phyloP scores from a whole-genome alignment of 2,113 vertebrate genomes.

The Ceuthmochares aereus region DNA sequence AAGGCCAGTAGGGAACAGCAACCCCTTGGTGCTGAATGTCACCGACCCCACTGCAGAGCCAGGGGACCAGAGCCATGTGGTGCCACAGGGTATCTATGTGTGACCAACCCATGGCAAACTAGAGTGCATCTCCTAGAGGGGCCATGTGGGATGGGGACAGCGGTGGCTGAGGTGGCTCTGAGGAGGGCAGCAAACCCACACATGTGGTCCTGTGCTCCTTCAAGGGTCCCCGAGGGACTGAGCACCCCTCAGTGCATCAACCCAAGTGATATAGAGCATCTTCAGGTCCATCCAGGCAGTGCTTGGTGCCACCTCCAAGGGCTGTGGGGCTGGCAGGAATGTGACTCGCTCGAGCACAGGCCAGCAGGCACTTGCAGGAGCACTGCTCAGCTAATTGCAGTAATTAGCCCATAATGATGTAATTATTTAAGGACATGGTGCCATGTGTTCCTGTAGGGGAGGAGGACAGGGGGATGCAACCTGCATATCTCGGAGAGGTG shows the following conservation, averaged over 20 bases:
- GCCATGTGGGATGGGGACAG: no score
- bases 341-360: fast-evolving
- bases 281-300: fast-evolving
- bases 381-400: slow-evolving; percentile 32
- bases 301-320: fast-evolving
- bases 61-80: neutral
- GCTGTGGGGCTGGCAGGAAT: neutral
- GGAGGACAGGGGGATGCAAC: neutral
- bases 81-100: neutral
- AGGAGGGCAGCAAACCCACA: neutral
- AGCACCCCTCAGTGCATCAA: neutral
- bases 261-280: neutral
- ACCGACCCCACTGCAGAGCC: neutral
- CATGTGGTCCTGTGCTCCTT: fast-evolving
- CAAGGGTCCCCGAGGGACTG: fast-evolving
- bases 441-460: neutral
- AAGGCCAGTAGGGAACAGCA: slow-evolving; percentile 56
- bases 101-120: neutral
- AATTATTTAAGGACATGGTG: slow-evolving; percentile 49
- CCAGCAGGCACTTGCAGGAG: neutral
- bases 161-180: neutral
- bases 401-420: slow-evolving; percentile 64
- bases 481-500: fast-evolving
- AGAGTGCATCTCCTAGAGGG: neutral
- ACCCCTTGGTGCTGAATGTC: slow-evolving; percentile 62